These are phyloP conservation scores for Rhaphigaster nebulosa DNA, from an alignment of 2,888 invertebrate genomes.

Conservation along the genomic window DNA sequence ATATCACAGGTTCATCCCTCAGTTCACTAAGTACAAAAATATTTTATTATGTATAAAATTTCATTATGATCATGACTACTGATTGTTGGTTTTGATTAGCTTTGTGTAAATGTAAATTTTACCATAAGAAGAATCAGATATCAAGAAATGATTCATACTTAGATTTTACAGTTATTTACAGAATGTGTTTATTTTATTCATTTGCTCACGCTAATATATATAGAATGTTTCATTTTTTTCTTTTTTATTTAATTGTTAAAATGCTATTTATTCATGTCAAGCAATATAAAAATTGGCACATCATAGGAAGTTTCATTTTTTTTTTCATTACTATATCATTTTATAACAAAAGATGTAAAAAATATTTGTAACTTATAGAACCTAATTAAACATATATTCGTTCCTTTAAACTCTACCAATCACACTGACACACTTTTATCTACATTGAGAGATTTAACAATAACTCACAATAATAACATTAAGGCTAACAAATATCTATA, in stretches of 20 bases:
- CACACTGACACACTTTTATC: not conserved
- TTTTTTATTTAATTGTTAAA: not conserved
- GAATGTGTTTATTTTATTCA: not conserved
- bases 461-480: no score
- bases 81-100: not conserved
- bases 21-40: constrained; percentile 44
- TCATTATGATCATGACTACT: not conserved
- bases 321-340: not conserved
- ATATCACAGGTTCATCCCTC: constrained; percentile 44
- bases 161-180: not conserved
- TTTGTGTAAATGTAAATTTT: not conserved
- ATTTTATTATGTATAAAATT: constrained; percentile 7
- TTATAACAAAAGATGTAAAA: constrained; percentile 13
- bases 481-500: not conserved
- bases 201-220: not conserved
- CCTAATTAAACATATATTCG: not conserved
- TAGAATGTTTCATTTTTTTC: not conserved
- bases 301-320: not conserved
- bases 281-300: constrained; percentile 27
- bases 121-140: not conserved
- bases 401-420: not conserved
- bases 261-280: not conserved
- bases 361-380: not conserved
- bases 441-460: not conserved
- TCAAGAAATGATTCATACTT: not conserved